These are phyloP conservation scores for Cuculus canorus DNA, from an alignment of 2,797 vertebrate genomes.

Conservation along the genomic window DNA sequence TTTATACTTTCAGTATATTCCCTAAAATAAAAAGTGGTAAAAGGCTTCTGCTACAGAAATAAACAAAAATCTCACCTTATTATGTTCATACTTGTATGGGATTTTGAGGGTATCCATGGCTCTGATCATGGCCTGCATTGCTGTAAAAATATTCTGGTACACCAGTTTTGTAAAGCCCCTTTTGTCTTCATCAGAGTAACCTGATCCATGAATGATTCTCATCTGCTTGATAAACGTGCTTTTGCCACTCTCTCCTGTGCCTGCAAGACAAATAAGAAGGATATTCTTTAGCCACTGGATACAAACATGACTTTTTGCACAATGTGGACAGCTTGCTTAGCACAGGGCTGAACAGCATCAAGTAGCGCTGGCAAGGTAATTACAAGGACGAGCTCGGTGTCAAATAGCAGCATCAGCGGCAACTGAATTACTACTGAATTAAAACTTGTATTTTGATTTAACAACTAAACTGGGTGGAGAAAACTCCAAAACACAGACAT, in stretches of 20 bases:
- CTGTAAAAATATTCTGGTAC: constrained; percentile 96
- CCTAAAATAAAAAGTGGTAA: background rate
- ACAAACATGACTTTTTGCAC: background rate
- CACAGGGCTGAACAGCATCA: background rate
- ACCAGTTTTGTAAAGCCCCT: constrained; percentile 93
- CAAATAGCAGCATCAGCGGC: background rate
- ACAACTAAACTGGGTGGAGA: background rate
- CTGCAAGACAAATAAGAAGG: constrained; percentile 76
- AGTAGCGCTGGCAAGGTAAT: background rate
- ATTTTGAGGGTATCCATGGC: constrained; percentile 93
- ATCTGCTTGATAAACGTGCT: constrained; percentile 97
- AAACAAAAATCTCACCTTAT: constrained; percentile 83
- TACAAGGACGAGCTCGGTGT: background rate
- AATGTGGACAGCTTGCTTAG: background rate
- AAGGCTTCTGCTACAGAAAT: background rate
- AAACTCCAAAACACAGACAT: background rate
- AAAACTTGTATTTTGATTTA: background rate
- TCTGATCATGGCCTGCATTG: constrained; percentile 94
- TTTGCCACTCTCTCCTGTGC: constrained; percentile 95
- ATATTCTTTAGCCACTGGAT: constrained; percentile 43
- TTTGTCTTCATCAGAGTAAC: constrained; percentile 96
- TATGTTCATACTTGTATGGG: constrained; percentile 93
- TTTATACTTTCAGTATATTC: background rate
- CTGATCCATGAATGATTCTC: constrained; percentile 94
- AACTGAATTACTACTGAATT: background rate